Evolutionary conservation across 1,140 invertebrate species (phyloP), one percentile per base, ranked within the genome.

Genomic region (Homalodisca vitripennis): DNA sequence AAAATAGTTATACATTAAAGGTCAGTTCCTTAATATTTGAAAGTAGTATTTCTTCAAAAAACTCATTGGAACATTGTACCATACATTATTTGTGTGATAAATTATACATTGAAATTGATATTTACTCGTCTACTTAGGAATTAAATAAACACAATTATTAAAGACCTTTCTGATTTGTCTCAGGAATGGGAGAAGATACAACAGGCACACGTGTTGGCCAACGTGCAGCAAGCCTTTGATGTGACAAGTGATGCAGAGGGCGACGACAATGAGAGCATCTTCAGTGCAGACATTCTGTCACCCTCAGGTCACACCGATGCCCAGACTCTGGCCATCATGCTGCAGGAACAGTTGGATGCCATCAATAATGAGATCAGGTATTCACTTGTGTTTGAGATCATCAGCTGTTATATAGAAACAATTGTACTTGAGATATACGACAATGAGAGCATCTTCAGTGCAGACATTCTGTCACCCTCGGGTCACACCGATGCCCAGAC

Each of bases 301-400:
- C 92, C 87, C 3, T 89, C 87, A 1, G 88, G 89, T 2, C 84
- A 89, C 78, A 95, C 93, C 3, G 97, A 99, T 80, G 97, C 98
- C 30, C 97, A 99, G 80, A 96, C 97, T 0, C 83, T 99, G 67
- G 98, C 98, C 26, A 86, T 98, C 74, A 98, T 99, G 94, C 84
- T 99, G 70, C 98, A 99, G 82, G 97, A 99, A 79, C 97, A 99
- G 80, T 83, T 99, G 55, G 97, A 99, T 83, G 98, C 98, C 73
- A 99, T 99, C 75, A 99, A 99, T 82, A 98, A 98, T 79, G 98
- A 99, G 85, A 99, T 99, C 73, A 88, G 88, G 84, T 86, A 41
- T n/a, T n/a, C n/a, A n/a, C n/a, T n/a, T n/a, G n/a, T n/a, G n/a
- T n/a, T n/a, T n/a, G n/a, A n/a, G n/a, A n/a, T n/a, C n/a, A n/a